These are phyloP conservation scores for Dicyrtomina minuta DNA, from an alignment of 2,888 invertebrate species.

Conservation along the genomic window DNA sequence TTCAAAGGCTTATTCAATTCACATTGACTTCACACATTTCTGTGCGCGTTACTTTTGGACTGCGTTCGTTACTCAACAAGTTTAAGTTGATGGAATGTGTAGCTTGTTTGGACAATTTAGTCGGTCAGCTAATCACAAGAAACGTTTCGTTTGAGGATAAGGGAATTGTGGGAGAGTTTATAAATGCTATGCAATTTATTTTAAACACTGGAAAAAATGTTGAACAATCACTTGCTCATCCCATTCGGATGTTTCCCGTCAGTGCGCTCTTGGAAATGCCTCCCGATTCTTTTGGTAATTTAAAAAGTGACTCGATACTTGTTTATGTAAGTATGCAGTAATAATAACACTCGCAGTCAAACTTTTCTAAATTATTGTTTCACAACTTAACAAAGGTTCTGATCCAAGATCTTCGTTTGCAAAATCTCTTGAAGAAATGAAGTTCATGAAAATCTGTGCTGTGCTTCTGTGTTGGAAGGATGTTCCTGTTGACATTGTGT, in stretches of 20 bases:
- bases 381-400: too few species aligned
- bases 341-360: too few species aligned
- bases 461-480: constrained; percentile 39
- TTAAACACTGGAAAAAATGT: constrained; percentile 40
- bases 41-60: constrained; percentile 43
- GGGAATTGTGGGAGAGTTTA: constrained; percentile 17
- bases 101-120: constrained; percentile 64
- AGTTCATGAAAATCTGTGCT: constrained; percentile 45
- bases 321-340: too few species aligned
- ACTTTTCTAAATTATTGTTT: too few species aligned
- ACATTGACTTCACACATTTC: constrained; percentile 36
- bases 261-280: constrained; percentile 46
- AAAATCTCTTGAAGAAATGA: constrained; percentile 42
- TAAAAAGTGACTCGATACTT: too few species aligned
- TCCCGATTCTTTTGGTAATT: constrained; percentile 35
- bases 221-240: constrained; percentile 45
- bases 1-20: constrained; percentile 38
- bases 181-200: constrained; percentile 25
- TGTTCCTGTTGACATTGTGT: constrained; percentile 39
- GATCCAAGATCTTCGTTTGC: constrained; percentile 48
- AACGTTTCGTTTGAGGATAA: constrained; percentile 5
- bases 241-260: constrained; percentile 45
- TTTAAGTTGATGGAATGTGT: constrained; percentile 80
- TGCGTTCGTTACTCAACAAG: constrained; percentile 74
- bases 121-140: constrained; percentile 57